Evolutionary conservation across 1,140 invertebrate genomes (phyloP).

Genomic region (Conopomorpha cramerella): DNA sequence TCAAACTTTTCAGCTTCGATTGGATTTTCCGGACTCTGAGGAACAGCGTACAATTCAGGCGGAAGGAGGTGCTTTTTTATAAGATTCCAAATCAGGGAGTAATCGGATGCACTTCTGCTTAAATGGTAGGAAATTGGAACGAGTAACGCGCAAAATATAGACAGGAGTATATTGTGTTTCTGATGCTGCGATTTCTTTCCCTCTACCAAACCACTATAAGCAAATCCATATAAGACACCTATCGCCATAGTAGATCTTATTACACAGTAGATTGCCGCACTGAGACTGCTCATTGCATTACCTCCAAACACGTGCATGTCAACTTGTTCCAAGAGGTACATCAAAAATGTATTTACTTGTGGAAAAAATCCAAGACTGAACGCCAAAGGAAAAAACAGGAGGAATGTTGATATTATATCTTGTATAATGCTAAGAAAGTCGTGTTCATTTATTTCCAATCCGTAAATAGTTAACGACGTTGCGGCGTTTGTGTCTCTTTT

Average conservation of each 20-base stretch:
- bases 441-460: conserved; percentile 71
- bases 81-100: conserved; percentile 86
- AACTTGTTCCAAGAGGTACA: conserved; percentile 94
- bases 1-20: conserved; percentile 41
- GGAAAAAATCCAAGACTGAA: conserved; percentile 95
- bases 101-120: conserved; percentile 90
- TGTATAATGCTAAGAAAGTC: conserved; percentile 70
- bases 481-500: conserved; percentile 44
- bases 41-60: conserved; percentile 65
- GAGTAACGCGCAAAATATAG: conserved; percentile 90
- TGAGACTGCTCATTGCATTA: conserved; percentile 89
- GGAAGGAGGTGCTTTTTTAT: conserved; percentile 78
- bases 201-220: conserved; percentile 81
- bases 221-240: conserved; percentile 84
- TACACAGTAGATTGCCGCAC: conserved; percentile 84
- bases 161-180: conserved; percentile 79
- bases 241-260: conserved; percentile 80
- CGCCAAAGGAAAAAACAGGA: conserved; percentile 89
- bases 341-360: conserved; percentile 95
- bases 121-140: conserved; percentile 91
- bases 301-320: conserved; percentile 98
- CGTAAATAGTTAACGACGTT: conserved; percentile 80
- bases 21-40: conserved; percentile 38
- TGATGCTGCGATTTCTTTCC: conserved; percentile 83
- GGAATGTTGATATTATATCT: conserved; percentile 77